Evolutionary conservation across 2,888 invertebrate species (phyloP).

Genomic region (Parapristionchus giblindavisi): DNA sequence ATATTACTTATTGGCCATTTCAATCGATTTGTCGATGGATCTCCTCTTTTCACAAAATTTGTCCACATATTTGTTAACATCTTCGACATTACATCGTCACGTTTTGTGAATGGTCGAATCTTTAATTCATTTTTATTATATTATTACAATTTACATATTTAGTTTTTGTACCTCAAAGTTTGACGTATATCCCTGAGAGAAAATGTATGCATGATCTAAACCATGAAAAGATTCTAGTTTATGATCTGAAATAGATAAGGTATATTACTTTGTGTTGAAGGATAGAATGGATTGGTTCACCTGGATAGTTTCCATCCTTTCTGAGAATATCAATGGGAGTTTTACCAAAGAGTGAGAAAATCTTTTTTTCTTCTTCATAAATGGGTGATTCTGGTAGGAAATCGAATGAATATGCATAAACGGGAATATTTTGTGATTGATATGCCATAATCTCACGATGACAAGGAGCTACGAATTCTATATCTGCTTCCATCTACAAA

Average conservation of each 20-base stretch:
- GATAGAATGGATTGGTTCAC: slow-evolving; percentile 10
- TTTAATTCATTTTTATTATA: slow-evolving; percentile 39
- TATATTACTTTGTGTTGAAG: background rate
- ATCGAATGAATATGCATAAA: slow-evolving; percentile 68
- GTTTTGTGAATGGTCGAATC: slow-evolving; percentile 63
- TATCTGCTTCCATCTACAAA: slow-evolving; percentile 67
- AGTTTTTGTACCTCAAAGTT: slow-evolving; percentile 26
- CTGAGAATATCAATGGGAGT: slow-evolving; percentile 57
- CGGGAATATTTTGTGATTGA: slow-evolving; percentile 54
- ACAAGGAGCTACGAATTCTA: slow-evolving; percentile 69
- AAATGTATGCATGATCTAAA: slow-evolving; percentile 69
- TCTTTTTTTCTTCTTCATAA: slow-evolving; percentile 63
- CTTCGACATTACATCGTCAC: slow-evolving; percentile 64
- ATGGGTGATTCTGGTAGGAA: slow-evolving; percentile 65
- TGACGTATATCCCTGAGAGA: slow-evolving; percentile 65
- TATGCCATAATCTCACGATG: slow-evolving; percentile 65
- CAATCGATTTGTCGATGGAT: slow-evolving; percentile 58
- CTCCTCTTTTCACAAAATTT: slow-evolving; percentile 62
- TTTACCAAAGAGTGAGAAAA: slow-evolving; percentile 63
- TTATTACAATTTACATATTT: background rate
- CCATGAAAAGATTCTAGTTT: slow-evolving; percentile 67
- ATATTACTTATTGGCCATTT: slow-evolving; percentile 59
- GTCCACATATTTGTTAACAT: slow-evolving; percentile 64
- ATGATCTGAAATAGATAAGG: slow-evolving; percentile 43
- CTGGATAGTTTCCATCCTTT: slow-evolving; percentile 44